Conservation (phyloP, 2,888 invertebrate genomes). For the Clunio marinus region DNA sequence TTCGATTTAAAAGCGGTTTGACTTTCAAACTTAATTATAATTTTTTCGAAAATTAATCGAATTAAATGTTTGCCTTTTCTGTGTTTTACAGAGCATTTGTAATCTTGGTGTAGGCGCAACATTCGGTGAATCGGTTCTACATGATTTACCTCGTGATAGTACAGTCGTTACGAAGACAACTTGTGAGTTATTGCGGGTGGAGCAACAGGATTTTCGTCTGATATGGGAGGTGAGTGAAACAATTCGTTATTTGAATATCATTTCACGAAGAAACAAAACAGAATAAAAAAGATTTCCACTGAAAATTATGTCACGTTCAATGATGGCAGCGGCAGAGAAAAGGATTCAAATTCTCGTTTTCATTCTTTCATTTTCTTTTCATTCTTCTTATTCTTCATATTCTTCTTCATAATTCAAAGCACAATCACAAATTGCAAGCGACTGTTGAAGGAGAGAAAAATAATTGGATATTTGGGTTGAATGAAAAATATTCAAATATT, state of each 20-base stretch:
- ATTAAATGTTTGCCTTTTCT: not conserved
- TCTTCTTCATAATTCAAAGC: too few relatives aligned
- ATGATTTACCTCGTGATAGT: constrained; percentile 65
- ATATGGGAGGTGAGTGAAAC: constrained; percentile 68
- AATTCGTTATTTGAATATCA: not conserved
- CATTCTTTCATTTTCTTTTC: not conserved
- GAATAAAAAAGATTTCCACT: too few relatives aligned
- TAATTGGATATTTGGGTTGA: not conserved
- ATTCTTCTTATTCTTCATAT: not conserved
- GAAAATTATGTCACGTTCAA: constrained; percentile 26
- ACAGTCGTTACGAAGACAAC: constrained; percentile 69
- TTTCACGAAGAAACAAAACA: not conserved
- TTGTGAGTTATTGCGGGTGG: constrained; percentile 69
- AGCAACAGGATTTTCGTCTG: constrained; percentile 69
- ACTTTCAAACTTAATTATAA: not conserved
- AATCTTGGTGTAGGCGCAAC: constrained; percentile 69
- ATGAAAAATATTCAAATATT: not conserved
- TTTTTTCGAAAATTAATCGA: not conserved
- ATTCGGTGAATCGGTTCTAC: constrained; percentile 71
- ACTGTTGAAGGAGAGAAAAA: not conserved
- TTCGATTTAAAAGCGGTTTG: not conserved
- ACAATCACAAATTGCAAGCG: too few relatives aligned
- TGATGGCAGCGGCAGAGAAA: not conserved
- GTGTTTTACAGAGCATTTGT: constrained; percentile 59
- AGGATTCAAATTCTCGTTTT: not conserved